Percentiles rank a stretch among this genome's conserved stretches.
These are phyloP conservation scores for Oreochromis mossambicus DNA, from an alignment of 2,797 vertebrate species.

Conservation along the genomic window DNA sequence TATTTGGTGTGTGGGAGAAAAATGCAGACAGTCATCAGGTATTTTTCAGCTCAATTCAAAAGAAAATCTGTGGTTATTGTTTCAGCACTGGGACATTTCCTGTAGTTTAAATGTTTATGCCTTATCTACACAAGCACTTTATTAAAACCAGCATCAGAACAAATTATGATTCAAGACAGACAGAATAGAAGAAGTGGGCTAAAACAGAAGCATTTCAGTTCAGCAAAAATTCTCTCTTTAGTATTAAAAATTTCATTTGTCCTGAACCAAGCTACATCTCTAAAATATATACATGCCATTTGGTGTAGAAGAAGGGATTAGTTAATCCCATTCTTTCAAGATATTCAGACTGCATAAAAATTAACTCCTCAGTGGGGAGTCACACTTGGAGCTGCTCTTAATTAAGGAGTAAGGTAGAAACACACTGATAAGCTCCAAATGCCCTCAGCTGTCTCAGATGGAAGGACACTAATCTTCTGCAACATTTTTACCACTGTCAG, in stretches of 20 bases:
- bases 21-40: conserved; percentile 8
- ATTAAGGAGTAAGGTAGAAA: not conserved
- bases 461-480: not conserved
- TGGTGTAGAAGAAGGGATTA: not conserved
- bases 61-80: not conserved
- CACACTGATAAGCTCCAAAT: not conserved
- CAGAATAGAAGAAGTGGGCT: not conserved
- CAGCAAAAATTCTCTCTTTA: not conserved
- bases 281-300: not conserved
- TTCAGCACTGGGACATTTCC: not conserved
- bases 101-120: not conserved
- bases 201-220: not conserved
- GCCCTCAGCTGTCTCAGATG: not conserved
- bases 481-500: not conserved
- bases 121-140: not conserved
- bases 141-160: not conserved
- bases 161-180: not conserved
- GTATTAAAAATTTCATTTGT: not conserved
- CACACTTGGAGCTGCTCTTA: not conserved
- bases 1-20: conserved; percentile 23
- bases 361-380: not conserved
- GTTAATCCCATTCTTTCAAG: not conserved
- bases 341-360: not conserved
- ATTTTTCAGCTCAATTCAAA: not conserved
- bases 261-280: not conserved